Conservation (phyloP, 2,113 vertebrate species). For the Catharus fuscescens region DNA sequence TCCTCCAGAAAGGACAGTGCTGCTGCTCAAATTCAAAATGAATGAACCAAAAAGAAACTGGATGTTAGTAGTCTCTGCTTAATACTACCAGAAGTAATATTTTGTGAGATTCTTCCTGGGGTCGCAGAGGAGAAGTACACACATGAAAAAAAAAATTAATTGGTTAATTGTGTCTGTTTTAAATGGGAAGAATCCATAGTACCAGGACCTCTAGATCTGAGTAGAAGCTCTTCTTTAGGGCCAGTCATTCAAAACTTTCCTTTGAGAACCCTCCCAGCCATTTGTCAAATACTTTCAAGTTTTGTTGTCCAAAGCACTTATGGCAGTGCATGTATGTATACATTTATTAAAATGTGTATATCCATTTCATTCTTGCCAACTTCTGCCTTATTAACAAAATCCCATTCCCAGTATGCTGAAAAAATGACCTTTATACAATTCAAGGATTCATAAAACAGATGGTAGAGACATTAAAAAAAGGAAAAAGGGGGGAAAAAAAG, state of each 20-base stretch:
- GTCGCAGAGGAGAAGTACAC: neutral
- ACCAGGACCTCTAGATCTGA: neutral
- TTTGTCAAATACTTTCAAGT: neutral
- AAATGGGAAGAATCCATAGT: neutral
- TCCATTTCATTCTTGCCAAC: neutral
- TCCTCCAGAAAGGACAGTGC: neutral
- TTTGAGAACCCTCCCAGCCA: neutral
- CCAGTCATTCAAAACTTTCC: neutral
- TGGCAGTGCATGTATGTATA: accelerated
- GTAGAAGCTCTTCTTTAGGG: neutral
- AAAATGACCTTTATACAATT: conserved; percentile 44
- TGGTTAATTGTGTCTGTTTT: neutral
- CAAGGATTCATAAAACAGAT: conserved; percentile 53
- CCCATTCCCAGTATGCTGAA: neutral
- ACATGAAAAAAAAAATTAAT: neutral
- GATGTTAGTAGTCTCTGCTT: neutral
- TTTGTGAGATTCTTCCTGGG: neutral
- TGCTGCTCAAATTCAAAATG: neutral
- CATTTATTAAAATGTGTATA: neutral
- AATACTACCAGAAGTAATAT: neutral
- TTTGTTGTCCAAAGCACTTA: neutral
- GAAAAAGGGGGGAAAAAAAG: neutral
- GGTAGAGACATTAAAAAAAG: neutral
- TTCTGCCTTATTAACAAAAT: neutral
- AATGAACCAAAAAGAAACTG: neutral